Evolutionary conservation across 2,797 vertebrate genomes (phyloP).

Genomic region (Etheostoma nigrum): DNA sequence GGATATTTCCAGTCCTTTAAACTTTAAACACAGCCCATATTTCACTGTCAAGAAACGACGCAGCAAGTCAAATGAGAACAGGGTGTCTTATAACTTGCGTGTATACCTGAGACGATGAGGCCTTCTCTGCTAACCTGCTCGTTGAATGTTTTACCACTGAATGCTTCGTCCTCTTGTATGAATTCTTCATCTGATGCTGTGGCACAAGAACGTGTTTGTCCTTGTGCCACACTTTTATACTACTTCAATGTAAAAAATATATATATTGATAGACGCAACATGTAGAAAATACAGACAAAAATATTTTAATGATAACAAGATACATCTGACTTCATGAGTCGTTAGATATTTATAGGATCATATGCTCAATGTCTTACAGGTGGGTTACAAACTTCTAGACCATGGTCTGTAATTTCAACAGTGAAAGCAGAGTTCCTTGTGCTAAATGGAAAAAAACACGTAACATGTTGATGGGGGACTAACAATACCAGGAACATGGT

Average conservation of each 20-base stretch:
- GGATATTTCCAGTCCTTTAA: slow-evolving; percentile 78
- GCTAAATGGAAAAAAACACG: slow-evolving; percentile 61
- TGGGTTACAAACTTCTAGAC: slow-evolving; percentile 67
- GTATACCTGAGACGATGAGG: slow-evolving; percentile 67
- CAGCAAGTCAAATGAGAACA: slow-evolving; percentile 59
- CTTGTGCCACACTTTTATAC: neutral
- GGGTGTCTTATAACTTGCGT: slow-evolving; percentile 71
- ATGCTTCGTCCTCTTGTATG: neutral
- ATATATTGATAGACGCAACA: slow-evolving; percentile 55
- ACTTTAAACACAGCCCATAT: slow-evolving; percentile 74
- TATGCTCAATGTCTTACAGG: slow-evolving; percentile 69
- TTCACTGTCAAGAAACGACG: slow-evolving; percentile 66
- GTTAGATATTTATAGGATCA: slow-evolving; percentile 66
- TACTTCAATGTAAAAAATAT: slow-evolving; percentile 5
- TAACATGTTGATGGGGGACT: slow-evolving; percentile 54
- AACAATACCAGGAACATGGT: slow-evolving; percentile 66
- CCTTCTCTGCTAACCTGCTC: slow-evolving; percentile 49
- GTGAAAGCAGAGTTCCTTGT: slow-evolving; percentile 62
- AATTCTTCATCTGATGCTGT: neutral
- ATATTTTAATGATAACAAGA: slow-evolving; percentile 82
- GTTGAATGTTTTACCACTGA: slow-evolving; percentile 10
- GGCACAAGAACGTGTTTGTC: neutral
- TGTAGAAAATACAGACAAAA: slow-evolving; percentile 78
- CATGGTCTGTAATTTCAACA: slow-evolving; percentile 57
- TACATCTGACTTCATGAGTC: slow-evolving; percentile 76